These are phyloP conservation scores for Adineta ricciae DNA, from an alignment of 2,888 invertebrate genomes.

Conservation along the genomic window DNA sequence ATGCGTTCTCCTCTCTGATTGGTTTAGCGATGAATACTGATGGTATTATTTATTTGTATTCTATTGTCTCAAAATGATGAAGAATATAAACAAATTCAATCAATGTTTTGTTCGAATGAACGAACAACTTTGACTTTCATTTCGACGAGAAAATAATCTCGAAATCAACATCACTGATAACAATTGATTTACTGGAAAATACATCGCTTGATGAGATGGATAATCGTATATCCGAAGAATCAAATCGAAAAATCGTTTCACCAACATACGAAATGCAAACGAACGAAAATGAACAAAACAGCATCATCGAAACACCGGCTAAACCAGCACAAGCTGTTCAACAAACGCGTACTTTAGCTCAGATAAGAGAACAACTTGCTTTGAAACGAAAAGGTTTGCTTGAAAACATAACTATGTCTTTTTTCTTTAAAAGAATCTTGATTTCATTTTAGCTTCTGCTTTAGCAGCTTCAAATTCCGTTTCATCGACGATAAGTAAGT, in stretches of 20 bases:
- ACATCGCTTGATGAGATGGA: not conserved
- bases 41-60: not conserved
- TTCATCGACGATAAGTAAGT: not conserved
- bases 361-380: conserved; percentile 42
- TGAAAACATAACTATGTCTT: not conserved
- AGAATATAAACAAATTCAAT: not conserved
- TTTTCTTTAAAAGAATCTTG: not conserved
- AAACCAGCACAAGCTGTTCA: not conserved
- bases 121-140: not conserved
- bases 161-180: not conserved
- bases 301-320: not conserved
- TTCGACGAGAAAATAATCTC: not conserved
- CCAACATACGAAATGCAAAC: not conserved
- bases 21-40: not conserved
- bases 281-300: not conserved
- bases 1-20: not conserved
- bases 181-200: not conserved
- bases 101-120: not conserved
- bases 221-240: not conserved
- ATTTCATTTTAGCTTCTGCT: not conserved
- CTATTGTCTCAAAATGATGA: not conserved
- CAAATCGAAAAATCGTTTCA: not conserved
- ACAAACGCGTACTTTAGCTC: conserved; percentile 45
- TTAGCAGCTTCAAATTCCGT: not conserved
- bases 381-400: conserved; percentile 12